Conservation (phyloP, 1,140 invertebrate species). For the Planococcus citri region DNA sequence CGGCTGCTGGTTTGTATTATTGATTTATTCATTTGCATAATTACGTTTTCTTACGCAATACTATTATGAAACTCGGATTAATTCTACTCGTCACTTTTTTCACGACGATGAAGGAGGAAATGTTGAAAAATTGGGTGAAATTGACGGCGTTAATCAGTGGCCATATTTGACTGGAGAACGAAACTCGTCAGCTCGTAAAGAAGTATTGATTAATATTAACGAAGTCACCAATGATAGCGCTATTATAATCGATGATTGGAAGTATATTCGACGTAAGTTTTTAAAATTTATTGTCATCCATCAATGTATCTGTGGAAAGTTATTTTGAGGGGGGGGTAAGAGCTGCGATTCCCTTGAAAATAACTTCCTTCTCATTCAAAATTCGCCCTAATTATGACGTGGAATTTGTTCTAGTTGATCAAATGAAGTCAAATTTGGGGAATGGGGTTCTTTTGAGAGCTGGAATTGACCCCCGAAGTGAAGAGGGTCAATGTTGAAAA, state of each 20-base stretch:
- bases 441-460: no score
- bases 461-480: no score
- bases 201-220: conserved; percentile 38
- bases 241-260: conserved; percentile 34
- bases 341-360: no score
- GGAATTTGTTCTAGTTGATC: no score
- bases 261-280: conserved; percentile 38
- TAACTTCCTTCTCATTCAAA: no score
- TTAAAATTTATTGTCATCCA: background rate
- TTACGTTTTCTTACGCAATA: background rate
- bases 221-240: conserved; percentile 33
- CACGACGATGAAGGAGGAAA: conserved; percentile 40
- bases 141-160: conserved; percentile 52
- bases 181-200: conserved; percentile 34
- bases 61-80: background rate
- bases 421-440: no score
- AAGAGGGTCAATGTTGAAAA: no score
- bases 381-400: no score
- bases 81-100: background rate
- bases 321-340: no score
- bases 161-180: conserved; percentile 38
- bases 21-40: no score
- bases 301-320: no score
- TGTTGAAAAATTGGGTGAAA: conserved; percentile 33
- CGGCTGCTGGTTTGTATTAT: conserved; percentile 40